phyloP scores from a whole-genome alignment of 2,113 vertebrate species.

The Dicaeum eximium region DNA sequence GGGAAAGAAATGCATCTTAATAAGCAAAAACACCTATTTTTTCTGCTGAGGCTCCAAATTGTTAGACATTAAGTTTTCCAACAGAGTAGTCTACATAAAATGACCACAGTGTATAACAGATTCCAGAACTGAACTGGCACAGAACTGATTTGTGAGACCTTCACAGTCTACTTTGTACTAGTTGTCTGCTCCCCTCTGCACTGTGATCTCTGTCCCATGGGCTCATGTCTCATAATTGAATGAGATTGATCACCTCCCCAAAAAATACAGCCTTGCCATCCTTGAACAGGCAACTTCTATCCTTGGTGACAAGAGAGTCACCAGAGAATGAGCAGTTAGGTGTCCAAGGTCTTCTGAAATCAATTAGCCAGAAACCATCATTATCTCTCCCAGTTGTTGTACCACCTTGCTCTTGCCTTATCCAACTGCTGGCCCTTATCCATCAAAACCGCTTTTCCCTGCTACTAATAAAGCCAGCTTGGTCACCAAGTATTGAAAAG shows the following conservation, averaged over 20 bases:
- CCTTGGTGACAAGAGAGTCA: not conserved
- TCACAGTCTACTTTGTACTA: not conserved
- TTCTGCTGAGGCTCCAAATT: not conserved
- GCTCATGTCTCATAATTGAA: not conserved
- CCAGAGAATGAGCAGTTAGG: not conserved
- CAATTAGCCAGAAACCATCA: not conserved
- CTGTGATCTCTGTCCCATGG: not conserved
- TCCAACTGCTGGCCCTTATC: not conserved
- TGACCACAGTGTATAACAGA: not conserved
- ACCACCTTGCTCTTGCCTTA: not conserved
- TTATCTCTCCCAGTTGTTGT: not conserved
- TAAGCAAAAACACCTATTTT: not conserved
- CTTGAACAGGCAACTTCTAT: not conserved
- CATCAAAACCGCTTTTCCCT: not conserved
- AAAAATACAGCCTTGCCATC: not conserved
- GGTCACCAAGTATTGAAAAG: fast-evolving
- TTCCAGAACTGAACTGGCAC: not conserved
- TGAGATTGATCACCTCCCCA: not conserved
- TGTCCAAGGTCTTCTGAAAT: not conserved
- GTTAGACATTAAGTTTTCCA: not conserved
- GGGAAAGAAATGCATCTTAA: not conserved
- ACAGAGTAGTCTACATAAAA: not conserved
- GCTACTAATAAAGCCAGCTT: not conserved
- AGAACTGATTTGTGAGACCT: not conserved
- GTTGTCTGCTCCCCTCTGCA: not conserved